Percentiles rank a stretch among this genome's conserved stretches.
Conservation (phyloP, 2,888 invertebrate genomes). For the Tipula unca region DNA sequence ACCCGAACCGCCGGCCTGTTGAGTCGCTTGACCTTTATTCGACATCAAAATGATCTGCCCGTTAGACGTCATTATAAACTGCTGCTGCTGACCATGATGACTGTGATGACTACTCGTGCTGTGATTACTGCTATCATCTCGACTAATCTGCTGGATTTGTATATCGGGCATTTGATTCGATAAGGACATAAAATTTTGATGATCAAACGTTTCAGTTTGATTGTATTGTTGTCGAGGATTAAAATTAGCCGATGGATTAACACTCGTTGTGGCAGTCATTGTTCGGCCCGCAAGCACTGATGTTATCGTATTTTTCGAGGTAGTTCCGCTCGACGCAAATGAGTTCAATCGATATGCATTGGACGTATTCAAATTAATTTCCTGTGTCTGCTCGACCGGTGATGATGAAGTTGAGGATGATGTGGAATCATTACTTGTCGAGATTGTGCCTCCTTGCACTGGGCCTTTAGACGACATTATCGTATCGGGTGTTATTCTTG, state of each 20-base stretch:
- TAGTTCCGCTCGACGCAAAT: slow-evolving; percentile 56
- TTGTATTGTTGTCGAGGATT: slow-evolving; percentile 22
- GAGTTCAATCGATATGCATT: neutral
- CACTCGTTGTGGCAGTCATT: slow-evolving; percentile 67
- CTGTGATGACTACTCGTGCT: neutral
- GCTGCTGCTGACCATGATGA: slow-evolving; percentile 24
- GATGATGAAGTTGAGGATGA: slow-evolving; percentile 53
- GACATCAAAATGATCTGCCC: slow-evolving; percentile 42
- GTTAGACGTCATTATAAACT: slow-evolving; percentile 42
- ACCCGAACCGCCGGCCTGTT: slow-evolving; percentile 25
- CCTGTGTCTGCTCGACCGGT: slow-evolving; percentile 40
- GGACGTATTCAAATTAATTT: neutral
- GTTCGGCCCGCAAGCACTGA: slow-evolving; percentile 65
- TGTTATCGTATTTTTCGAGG: slow-evolving; percentile 72
- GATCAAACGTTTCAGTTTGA: slow-evolving; percentile 23
- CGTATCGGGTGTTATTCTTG: slow-evolving; percentile 30
- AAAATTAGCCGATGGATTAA: slow-evolving; percentile 36
- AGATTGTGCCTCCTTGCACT: slow-evolving; percentile 76
- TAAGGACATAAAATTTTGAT: neutral
- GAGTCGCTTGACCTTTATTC: slow-evolving; percentile 20
- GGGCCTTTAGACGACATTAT: slow-evolving; percentile 47
- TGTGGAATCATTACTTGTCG: slow-evolving; percentile 72
- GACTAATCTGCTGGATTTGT: neutral
- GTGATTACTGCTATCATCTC: neutral
- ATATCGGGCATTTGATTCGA: slow-evolving; percentile 1